Conservation (phyloP, 2,888 invertebrate species). For the Cheilosia vulpina region DNA sequence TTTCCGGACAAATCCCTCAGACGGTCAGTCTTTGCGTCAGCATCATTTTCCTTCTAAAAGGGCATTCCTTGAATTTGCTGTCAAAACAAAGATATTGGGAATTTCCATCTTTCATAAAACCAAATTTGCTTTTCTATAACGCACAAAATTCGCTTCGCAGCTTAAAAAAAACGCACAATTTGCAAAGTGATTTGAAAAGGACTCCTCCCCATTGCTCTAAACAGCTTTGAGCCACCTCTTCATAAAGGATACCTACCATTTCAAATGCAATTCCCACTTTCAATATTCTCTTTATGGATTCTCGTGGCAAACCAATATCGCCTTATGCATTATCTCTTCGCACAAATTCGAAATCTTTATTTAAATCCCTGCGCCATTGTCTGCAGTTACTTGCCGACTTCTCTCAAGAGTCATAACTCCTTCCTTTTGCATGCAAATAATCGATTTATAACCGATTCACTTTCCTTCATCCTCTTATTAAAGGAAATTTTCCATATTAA, state of each 20-base stretch:
- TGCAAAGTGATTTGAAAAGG: too few species aligned
- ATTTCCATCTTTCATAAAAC: too few species aligned
- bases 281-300: not conserved
- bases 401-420: not conserved
- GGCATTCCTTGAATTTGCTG: too few species aligned
- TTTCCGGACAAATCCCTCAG: too few species aligned
- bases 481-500: conserved; percentile 27
- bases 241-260: not conserved
- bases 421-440: conserved; percentile 39
- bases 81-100: too few species aligned
- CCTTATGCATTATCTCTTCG: not conserved
- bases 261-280: not conserved
- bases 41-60: not conserved
- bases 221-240: too few species aligned
- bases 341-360: not conserved
- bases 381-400: conserved; percentile 12
- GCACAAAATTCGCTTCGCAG: too few species aligned
- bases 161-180: too few species aligned
- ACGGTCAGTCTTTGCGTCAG: not conserved
- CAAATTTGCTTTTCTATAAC: too few species aligned
- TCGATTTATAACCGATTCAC: conserved; percentile 20
- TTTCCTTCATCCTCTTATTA: conserved; percentile 14
- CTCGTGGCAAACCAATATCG: not conserved
- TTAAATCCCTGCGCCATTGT: conserved; percentile 12
- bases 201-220: too few species aligned